Conservation (phyloP, 1,140 invertebrate genomes). For the Drepana arcuata region DNA sequence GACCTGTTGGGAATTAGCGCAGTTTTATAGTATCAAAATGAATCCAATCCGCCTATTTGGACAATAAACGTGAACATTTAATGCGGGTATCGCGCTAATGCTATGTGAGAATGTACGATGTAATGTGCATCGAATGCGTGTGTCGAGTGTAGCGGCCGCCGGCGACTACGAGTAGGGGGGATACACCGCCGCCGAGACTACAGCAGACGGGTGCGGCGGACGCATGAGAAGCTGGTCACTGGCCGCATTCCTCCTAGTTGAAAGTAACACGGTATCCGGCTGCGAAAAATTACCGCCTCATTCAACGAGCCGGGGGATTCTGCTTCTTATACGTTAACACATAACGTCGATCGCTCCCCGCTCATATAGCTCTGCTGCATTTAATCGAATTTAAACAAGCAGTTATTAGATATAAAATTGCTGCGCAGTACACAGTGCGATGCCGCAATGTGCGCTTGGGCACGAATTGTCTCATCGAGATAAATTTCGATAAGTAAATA, state of each 20-base stretch:
- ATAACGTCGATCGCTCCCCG: constrained; percentile 9
- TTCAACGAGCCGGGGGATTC: constrained; percentile 17
- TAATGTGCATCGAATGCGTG: too few relatives aligned
- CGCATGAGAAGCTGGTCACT: constrained; percentile 55
- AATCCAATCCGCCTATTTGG: too few relatives aligned
- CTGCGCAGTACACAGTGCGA: constrained; percentile 4
- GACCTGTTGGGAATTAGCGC: too few relatives aligned
- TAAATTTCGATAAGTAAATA: constrained; percentile 2
- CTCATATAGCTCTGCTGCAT: neutral
- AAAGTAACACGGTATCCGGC: constrained; percentile 65
- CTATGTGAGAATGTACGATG: too few relatives aligned
- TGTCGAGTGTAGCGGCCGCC: too few relatives aligned
- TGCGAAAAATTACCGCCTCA: constrained; percentile 61
- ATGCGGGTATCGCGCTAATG: too few relatives aligned
- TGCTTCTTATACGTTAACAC: constrained; percentile 15
- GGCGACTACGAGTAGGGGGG: too few relatives aligned
- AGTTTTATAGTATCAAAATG: too few relatives aligned
- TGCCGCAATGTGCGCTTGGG: constrained; percentile 4
- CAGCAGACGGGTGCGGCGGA: too few relatives aligned
- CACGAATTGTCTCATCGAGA: constrained; percentile 12
- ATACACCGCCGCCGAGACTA: too few relatives aligned
- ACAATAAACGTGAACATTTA: too few relatives aligned
- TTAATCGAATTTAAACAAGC: constrained; percentile 14
- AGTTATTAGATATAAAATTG: constrained; percentile 16
- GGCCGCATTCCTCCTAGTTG: constrained; percentile 65